Evolutionary conservation across 2,113 vertebrate species (phyloP).

Genomic region (Cyphomyrus discorhynchus): DNA sequence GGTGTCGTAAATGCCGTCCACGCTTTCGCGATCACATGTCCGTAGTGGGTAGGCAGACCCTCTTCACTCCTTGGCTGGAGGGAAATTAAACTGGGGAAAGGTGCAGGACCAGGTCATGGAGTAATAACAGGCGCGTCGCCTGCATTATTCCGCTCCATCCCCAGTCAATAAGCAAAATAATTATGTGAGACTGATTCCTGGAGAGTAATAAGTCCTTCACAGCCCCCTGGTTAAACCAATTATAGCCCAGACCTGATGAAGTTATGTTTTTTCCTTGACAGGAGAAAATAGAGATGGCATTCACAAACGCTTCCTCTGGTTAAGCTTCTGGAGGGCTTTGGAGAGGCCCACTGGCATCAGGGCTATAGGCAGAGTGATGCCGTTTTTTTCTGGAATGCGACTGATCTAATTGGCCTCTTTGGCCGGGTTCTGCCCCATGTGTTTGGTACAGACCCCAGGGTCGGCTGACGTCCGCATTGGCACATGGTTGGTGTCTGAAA

Average conservation of each 20-base stretch:
- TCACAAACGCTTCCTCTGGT: not conserved
- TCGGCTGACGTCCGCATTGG: not conserved
- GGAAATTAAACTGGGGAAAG: constrained; percentile 42
- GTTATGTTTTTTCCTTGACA: constrained; percentile 25
- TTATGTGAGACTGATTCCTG: constrained; percentile 44
- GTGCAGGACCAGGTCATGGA: constrained; percentile 42
- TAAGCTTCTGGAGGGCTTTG: not conserved
- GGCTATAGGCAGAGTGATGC: not conserved
- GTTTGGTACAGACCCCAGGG: not conserved
- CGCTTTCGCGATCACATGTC: constrained; percentile 9
- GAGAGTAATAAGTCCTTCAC: constrained; percentile 48
- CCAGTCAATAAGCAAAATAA: constrained; percentile 48
- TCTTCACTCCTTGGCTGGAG: constrained; percentile 35
- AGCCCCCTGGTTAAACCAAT: constrained; percentile 50
- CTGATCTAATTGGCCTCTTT: not conserved
- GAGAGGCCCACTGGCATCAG: not conserved
- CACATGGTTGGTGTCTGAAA: not conserved
- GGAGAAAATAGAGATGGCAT: constrained; percentile 20
- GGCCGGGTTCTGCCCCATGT: not conserved
- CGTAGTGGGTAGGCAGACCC: constrained; percentile 9
- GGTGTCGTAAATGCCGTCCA: constrained; percentile 1
- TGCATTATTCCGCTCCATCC: constrained; percentile 25
- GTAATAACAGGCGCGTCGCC: constrained; percentile 27
- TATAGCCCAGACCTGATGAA: constrained; percentile 40
- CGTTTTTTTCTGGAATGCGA: not conserved